phyloP scores from a whole-genome alignment of 2,113 vertebrate genomes.

The Rhynchopsitta pachyrhyncha region DNA sequence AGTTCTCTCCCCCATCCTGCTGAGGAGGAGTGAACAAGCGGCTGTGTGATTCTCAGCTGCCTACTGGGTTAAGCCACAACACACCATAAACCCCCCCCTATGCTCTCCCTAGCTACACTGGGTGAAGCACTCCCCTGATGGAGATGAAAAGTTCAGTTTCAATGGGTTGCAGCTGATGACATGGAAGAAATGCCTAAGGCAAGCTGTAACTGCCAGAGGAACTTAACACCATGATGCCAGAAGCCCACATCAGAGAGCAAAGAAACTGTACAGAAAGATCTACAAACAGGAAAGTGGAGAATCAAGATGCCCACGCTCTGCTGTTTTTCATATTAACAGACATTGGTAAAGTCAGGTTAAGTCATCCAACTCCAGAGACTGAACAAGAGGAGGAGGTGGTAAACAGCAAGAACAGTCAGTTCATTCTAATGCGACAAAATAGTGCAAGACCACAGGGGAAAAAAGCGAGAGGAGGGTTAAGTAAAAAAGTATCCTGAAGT shows the following conservation, averaged over 20 bases:
- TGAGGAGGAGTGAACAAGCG: background rate
- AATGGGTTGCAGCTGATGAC: no score
- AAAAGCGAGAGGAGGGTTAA: background rate
- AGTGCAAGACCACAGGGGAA: background rate
- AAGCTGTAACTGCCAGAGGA: background rate
- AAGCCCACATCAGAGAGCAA: background rate
- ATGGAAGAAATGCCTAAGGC: background rate
- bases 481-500: background rate
- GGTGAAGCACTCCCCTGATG: background rate
- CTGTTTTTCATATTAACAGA: background rate
- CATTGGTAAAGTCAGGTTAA: background rate
- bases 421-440: background rate
- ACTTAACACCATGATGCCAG: background rate
- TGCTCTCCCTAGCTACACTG: background rate
- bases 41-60: background rate
- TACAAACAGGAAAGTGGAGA: background rate
- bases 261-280: background rate
- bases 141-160: background rate
- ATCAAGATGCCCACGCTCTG: background rate
- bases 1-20: background rate
- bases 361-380: background rate
- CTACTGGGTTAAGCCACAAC: background rate
- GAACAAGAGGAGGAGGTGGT: background rate
- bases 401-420: background rate
- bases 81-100: background rate